Base-by-base conservation (phyloP, 1,140 invertebrate genomes). In the Eupeodes corollae region DNA sequence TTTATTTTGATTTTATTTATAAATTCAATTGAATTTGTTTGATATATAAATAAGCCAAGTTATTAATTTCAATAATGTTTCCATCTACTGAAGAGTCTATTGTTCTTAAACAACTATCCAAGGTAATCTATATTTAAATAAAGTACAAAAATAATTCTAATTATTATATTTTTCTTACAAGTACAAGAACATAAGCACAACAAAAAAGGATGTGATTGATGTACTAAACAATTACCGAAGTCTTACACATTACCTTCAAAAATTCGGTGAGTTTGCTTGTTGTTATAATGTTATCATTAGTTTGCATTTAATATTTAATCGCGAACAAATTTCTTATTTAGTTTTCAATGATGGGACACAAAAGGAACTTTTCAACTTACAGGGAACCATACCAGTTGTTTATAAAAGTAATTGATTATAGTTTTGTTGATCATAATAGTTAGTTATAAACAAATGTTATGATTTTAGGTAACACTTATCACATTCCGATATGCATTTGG, bases 401-500 rank as follows among this genome's bases (percentile, higher is more conserved):
- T 97, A 88, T 64, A 92, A 88, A 83, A 87, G 90, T 77, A 70
- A 64, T 49, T 54, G 47, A 6, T 13, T 38, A 8, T 21, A 2
- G 5, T 34, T 32, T 43, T 14, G n/a, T 13, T 19, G 21, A 30
- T 6, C 26, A 26, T 11, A n/a, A 5, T 11, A 43, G 6, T 43
- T 42, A 19, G 11, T 15, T 33, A 2, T 19, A 13, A 13, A 19
- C 12, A 21, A 18, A 30, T 30, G 1, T 46, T 38, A n/a, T 6
- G 18, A 37, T 57, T 61, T 55, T 56, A 87, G 88, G 84, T 48
- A 79, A 74, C 44, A 77, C 71, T 14, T 99, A 99, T 70, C 93
- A 99, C 72, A 99, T 99, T 71, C 97, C 97, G 33, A 81, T 99
- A 21, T 86, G 85, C 67, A 85, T 99, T 57, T 98, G 91, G 89